These are phyloP conservation scores for Lepeophtheirus salmonis DNA, from an alignment of 1,140 invertebrate genomes.

Conservation along the genomic window DNA sequence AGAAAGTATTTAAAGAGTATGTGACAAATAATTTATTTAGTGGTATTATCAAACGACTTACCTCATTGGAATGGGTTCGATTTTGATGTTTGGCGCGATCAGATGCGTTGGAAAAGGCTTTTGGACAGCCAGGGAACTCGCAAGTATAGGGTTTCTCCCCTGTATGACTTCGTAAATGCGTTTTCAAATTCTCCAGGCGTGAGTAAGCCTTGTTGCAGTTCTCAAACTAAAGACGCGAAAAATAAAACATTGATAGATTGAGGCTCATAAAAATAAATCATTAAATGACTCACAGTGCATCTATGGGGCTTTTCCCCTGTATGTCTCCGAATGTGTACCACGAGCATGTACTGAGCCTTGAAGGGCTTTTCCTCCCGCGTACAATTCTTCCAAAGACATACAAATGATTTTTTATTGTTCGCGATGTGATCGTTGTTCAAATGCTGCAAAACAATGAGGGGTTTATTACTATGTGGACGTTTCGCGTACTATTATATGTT, in stretches of 20 bases:
- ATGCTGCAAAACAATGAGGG: too few relatives aligned
- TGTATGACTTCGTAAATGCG: slow-evolving; percentile 87
- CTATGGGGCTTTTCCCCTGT: slow-evolving; percentile 98
- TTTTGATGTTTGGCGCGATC: slow-evolving; percentile 97
- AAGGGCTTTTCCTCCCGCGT: slow-evolving; percentile 87
- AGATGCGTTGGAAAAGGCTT: slow-evolving; percentile 96
- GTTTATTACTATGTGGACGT: too few relatives aligned
- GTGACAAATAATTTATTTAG: too few relatives aligned
- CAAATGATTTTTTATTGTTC: slow-evolving; percentile 84
- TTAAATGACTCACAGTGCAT: slow-evolving; percentile 84
- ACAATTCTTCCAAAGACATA: slow-evolving; percentile 88
- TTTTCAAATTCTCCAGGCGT: slow-evolving; percentile 90
- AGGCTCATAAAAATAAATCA: background rate
- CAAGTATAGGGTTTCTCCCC: slow-evolving; percentile 97
- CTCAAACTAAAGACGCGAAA: slow-evolving; percentile 71
- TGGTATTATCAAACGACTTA: slow-evolving; percentile 34
- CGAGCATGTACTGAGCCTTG: slow-evolving; percentile 97
- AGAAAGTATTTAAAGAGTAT: too few relatives aligned
- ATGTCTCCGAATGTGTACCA: slow-evolving; percentile 93
- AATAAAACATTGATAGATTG: background rate
- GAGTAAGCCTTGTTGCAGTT: slow-evolving; percentile 94
- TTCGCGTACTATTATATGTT: too few relatives aligned
- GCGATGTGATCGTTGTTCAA: slow-evolving; percentile 93
- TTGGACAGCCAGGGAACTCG: slow-evolving; percentile 89
- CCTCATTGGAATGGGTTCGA: slow-evolving; percentile 92